These are phyloP conservation scores for Netelia inedita DNA, from an alignment of 2,888 invertebrate genomes.

Conservation along the genomic window DNA sequence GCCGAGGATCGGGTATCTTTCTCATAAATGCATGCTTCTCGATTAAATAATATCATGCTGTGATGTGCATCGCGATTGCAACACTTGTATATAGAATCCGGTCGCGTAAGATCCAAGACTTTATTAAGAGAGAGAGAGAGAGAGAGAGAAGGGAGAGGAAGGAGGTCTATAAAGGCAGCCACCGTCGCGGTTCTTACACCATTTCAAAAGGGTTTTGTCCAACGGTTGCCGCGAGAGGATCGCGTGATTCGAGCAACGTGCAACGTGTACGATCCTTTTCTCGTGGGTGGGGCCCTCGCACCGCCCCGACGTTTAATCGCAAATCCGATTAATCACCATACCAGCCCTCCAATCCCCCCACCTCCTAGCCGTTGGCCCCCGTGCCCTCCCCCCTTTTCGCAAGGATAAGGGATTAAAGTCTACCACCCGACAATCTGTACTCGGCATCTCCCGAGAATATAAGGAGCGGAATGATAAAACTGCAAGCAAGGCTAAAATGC, in stretches of 20 bases:
- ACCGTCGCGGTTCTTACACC: background rate
- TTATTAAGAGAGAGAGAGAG: slow-evolving; percentile 55
- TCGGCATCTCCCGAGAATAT: slow-evolving; percentile 65
- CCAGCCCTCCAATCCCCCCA: slow-evolving; percentile 21
- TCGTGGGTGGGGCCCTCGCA: slow-evolving; percentile 38
- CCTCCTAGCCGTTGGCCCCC: slow-evolving; percentile 62
- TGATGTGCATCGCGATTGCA: too few relatives aligned
- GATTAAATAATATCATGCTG: background rate
- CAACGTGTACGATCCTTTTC: slow-evolving; percentile 64
- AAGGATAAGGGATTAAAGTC: slow-evolving; percentile 72
- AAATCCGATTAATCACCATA: slow-evolving; percentile 71
- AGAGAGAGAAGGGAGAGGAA: background rate
- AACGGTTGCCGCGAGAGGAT: slow-evolving; percentile 39
- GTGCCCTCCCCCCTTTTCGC: slow-evolving; percentile 29
- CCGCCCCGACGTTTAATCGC: slow-evolving; percentile 67
- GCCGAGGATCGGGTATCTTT: background rate
- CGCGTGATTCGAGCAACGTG: slow-evolving; percentile 70
- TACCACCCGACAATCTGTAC: slow-evolving; percentile 64
- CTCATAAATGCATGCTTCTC: background rate
- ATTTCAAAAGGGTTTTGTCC: slow-evolving; percentile 37
- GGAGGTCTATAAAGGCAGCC: background rate
- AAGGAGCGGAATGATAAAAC: slow-evolving; percentile 72
- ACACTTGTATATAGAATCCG: slow-evolving; percentile 9
- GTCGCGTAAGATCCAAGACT: slow-evolving; percentile 68
- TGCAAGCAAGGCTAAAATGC: slow-evolving; percentile 68